Base-by-base conservation (phyloP, 2,888 invertebrate genomes). In the Asteroscopus sphinx region DNA sequence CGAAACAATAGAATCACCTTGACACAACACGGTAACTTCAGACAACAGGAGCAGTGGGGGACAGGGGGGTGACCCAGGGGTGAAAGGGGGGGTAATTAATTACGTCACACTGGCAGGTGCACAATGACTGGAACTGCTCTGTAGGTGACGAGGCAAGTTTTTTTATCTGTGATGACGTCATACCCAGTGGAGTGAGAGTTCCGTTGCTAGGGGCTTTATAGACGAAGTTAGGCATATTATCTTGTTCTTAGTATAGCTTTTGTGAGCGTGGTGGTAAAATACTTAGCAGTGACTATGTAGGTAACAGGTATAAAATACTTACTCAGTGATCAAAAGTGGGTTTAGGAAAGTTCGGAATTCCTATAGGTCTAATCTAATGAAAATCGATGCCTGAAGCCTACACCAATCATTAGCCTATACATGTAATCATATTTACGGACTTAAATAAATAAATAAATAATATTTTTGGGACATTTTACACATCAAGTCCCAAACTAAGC, bases 41-140 rank as follows among this genome's bases (percentile, higher is more conserved):
- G 64, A 63, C 63, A 68, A 68, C 69, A 68, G 66, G 57, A 63
- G 44, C 57, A 41, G 45, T 17, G 73, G 67, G 58, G 56, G 48
- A 54, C 45, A 64, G 73, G 69, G 76, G 75, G 69, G 77, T 71
- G 72, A 69, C 55, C 65, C 39, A 47, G 61, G 32, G 65, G 37
- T 37, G 45, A 63, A 7, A 57, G 70, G 73, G 73, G 79, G 66
- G 61, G 85, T 93, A 92, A 93, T 93, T 93, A 92, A 93, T 92
- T 87, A 92, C 85, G 76, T 77, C 78, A 80, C 85, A 85, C 84
- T 93, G 93, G 92, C 93, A 93, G 93, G 92, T 93, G 92, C 89
- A 91, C 92, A 91, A 92, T 92, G 92, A 90, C 84, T 82, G 79
- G 79, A 76, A 82, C 79, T 81, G 80, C 64, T 74, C 80, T 82